phyloP scores from a whole-genome alignment of 2,113 vertebrate genomes.

The Circaetus gallicus region DNA sequence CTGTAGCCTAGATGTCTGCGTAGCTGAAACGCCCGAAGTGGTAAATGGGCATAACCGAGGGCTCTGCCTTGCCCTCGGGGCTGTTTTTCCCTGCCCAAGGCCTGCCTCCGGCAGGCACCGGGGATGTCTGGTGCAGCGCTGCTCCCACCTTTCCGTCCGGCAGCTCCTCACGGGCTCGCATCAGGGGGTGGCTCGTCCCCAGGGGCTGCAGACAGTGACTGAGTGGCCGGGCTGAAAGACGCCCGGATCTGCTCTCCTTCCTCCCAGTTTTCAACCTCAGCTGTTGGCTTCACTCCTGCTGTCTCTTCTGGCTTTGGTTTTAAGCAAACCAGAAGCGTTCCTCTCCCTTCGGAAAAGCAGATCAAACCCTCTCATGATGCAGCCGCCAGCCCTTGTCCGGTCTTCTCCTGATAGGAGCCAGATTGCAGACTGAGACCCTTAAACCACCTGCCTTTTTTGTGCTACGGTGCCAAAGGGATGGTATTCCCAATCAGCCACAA shows the following conservation, averaged over 20 bases:
- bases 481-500: not conserved
- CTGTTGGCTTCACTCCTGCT: not conserved
- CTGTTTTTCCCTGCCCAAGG: not conserved
- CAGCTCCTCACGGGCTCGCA: accelerated
- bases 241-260: not conserved
- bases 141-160: not conserved
- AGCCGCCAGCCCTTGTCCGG: not conserved
- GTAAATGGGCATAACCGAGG: not conserved
- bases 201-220: not conserved
- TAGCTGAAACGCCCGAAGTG: not conserved
- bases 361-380: not conserved
- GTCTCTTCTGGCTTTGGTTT: not conserved
- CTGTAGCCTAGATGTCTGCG: not conserved
- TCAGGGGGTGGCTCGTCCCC: accelerated
- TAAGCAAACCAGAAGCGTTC: not conserved
- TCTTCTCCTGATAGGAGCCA: not conserved
- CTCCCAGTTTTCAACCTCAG: not conserved
- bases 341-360: not conserved
- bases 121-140: accelerated
- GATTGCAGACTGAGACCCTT: not conserved
- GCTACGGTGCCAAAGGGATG: not conserved
- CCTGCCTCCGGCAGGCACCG: not conserved
- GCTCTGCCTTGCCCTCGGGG: too few species aligned
- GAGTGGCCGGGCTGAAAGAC: not conserved
- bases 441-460: not conserved